Conservation (phyloP, 2,888 invertebrate genomes). For the Nemurella pictetii region DNA sequence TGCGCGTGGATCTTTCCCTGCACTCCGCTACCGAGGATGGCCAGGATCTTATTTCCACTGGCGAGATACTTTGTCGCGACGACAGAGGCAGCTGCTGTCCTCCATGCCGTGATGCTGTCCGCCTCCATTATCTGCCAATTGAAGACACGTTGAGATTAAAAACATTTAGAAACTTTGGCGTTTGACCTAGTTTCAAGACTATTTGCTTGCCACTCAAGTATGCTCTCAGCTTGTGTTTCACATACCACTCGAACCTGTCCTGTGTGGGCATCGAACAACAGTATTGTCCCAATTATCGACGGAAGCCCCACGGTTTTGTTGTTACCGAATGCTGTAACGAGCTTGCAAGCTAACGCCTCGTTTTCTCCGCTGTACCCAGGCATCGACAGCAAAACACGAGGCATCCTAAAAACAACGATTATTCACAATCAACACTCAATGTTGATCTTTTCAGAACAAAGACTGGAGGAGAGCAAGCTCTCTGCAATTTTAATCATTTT, state of each 20-base stretch:
- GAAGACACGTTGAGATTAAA: too few relatives aligned
- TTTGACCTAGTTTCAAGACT: neutral
- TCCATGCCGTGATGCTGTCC: conserved; percentile 59
- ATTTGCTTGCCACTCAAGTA: too few relatives aligned
- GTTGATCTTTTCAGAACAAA: neutral
- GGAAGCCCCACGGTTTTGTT: conserved; percentile 51
- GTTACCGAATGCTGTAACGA: conserved; percentile 53
- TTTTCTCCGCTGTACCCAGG: conserved; percentile 43
- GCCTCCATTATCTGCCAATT: conserved; percentile 54
- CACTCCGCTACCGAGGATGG: conserved; percentile 59
- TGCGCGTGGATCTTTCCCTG: conserved; percentile 58
- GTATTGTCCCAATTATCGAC: conserved; percentile 54
- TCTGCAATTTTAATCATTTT: too few relatives aligned
- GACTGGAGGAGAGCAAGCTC: too few relatives aligned
- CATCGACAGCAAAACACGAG: conserved; percentile 45
- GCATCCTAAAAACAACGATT: neutral
- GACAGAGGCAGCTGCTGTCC: conserved; percentile 62
- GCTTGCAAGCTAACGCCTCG: conserved; percentile 55
- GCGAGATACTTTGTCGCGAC: conserved; percentile 59
- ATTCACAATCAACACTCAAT: neutral
- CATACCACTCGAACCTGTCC: conserved; percentile 54
- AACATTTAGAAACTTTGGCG: too few relatives aligned
- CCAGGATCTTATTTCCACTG: conserved; percentile 48
- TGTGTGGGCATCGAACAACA: conserved; percentile 53
- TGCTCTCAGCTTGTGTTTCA: too few relatives aligned